Evolutionary conservation across 2,888 invertebrate species (phyloP), one percentile per base, ranked within the genome.

Genomic region (Eledone cirrhosa): DNA sequence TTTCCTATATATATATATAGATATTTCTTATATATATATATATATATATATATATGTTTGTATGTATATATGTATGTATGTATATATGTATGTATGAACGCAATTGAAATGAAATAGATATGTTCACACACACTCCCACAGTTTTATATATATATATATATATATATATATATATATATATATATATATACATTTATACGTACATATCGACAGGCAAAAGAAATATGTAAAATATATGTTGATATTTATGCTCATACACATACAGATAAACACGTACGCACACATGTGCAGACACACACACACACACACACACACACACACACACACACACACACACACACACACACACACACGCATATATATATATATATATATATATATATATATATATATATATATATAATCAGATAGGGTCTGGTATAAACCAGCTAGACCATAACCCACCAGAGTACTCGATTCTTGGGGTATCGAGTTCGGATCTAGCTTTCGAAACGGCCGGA

Each of bases 331-430:
- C 24, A 14, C 19, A 53, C 19, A 53, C 19, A 53, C 19, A 53
- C 53, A 53, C 19, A 53, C 19, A 53, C 19, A 53, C 19, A 53
- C 19, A 53, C 19, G 19, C 19, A 53, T 53, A 53, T 53, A 53
- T 19, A 53, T 53, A 53, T 53, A 53, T 53, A 53, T 53, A 53
- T 53, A 53, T 19, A 53, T 53, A 53, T 53, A 53, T 53, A 53
- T 53, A 53, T 53, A 53, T 53, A 53, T 53, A 53, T 53, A 53
- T 53, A 53, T 53, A 53, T 19, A 53, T 53, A 53, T 53, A 53
- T 53, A 53, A n/a, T n/a, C n/a, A n/a, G n/a, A n/a, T n/a, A n/a
- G n/a, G n/a, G n/a, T n/a, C n/a, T n/a, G n/a, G n/a, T n/a, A n/a
- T n/a, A n/a, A n/a, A n/a, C n/a, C n/a, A n/a, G n/a, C n/a, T n/a